These are phyloP conservation scores for Nycticebus coucang DNA, from an alignment of 2,113 vertebrate genomes.

Conservation along the genomic window DNA sequence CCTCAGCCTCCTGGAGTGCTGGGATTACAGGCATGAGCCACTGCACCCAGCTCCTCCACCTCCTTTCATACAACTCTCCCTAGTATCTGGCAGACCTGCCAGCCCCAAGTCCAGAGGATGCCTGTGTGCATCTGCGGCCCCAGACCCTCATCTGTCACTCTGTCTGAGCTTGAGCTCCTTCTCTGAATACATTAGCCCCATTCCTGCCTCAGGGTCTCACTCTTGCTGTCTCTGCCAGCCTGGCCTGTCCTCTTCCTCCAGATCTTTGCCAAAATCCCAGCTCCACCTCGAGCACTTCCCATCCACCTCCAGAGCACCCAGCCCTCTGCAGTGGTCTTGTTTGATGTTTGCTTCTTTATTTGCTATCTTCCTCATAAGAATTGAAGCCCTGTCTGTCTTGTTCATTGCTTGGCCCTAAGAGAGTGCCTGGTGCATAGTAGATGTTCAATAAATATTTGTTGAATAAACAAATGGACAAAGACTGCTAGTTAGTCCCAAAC, in stretches of 20 bases:
- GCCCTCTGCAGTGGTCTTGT: not conserved
- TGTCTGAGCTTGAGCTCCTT: not conserved
- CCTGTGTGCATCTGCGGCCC: too few species aligned
- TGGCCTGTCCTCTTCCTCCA: not conserved
- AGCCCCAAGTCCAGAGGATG: too few species aligned
- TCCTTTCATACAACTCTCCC: too few species aligned
- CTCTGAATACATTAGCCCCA: not conserved
- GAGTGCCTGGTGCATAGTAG: not conserved
- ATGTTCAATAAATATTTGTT: not conserved
- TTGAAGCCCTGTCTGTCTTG: not conserved
- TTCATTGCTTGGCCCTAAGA: not conserved
- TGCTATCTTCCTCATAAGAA: not conserved
- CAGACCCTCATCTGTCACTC: not conserved
- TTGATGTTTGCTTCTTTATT: not conserved
- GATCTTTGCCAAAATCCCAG: not conserved
- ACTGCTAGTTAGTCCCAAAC: not conserved
- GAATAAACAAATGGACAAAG: not conserved
- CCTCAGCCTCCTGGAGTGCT: too few species aligned
- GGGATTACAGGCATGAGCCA: too few species aligned
- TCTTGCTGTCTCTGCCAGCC: not conserved
- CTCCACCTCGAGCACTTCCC: not conserved
- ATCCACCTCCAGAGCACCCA: not conserved
- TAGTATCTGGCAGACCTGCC: too few species aligned
- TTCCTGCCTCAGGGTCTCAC: not conserved
- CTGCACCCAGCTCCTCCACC: too few species aligned